phyloP scores from a whole-genome alignment of 2,888 invertebrate genomes.

The Celastrina argiolus region DNA sequence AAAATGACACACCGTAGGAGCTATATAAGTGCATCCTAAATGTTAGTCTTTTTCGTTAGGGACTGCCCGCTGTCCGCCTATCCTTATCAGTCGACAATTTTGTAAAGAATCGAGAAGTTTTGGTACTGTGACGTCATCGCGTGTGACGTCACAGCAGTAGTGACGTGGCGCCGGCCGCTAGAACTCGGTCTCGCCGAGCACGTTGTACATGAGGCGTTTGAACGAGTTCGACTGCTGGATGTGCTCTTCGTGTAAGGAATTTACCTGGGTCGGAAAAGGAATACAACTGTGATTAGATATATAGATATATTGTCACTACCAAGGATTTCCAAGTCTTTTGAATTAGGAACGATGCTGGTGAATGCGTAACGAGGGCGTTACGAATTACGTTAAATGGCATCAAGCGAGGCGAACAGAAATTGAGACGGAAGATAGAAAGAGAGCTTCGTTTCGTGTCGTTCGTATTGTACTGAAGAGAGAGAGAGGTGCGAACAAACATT shows the following conservation, averaged over 20 bases:
- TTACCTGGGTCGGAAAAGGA: constrained; percentile 78
- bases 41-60: constrained; percentile 71
- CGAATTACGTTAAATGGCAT: no score
- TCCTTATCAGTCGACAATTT: background rate
- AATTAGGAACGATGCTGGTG: no score
- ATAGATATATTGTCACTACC: background rate
- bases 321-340: no score
- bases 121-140: background rate
- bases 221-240: constrained; percentile 95
- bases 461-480: no score
- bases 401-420: no score
- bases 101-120: background rate
- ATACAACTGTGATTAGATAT: background rate
- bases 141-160: background rate
- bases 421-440: no score
- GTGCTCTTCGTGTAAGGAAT: constrained; percentile 84
- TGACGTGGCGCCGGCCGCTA: constrained; percentile 42
- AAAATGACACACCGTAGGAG: constrained; percentile 70
- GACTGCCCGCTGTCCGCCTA: constrained; percentile 32
- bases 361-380: no score
- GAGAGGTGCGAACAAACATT: no score
- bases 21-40: constrained; percentile 62
- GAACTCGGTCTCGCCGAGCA: constrained; percentile 86
- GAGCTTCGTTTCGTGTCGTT: no score
- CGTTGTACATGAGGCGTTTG: constrained; percentile 94